Base-by-base conservation (phyloP, 2,888 invertebrate genomes). In the Saturnia japonica region DNA sequence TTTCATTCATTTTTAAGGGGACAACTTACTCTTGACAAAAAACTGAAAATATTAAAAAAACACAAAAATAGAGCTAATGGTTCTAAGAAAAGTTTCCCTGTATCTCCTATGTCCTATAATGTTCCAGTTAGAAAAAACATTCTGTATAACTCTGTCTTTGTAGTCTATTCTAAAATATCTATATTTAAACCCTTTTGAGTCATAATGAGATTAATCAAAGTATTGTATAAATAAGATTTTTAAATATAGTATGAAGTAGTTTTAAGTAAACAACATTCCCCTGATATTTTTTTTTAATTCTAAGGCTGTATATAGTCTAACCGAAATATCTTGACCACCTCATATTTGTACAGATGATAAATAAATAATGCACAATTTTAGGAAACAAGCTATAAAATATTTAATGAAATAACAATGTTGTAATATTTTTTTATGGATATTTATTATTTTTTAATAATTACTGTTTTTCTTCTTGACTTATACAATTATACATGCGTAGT, bases 261-360 rank as follows among this genome's bases (percentile, higher is more conserved):
- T 64, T 64, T 11, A 64, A 40, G 64, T 64, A 28, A 7, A 60
- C n/a, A 73, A 81, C 82, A 82, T 82, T 82, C 82, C 83, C 60
- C 1, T 4, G 19, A 72, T 82, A 82, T 83, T 84, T 84, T 82
- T n/a, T 80, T 81, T 71, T 74, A 70, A 70, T 75, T 71, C 74
- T 73, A 79, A 78, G 84, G 83, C 82, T 84, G 84, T 84, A 81
- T 83, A 80, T 78, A 74, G 79, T 69, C 76, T 74, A 3, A 78
- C 78, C 74, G 76, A 74, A 68, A 40, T 60, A 45, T 68, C n/a
- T 45, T 34, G 34, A 19, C n/a, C 22, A 16, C n/a, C 22, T 57
- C 34, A 22, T 1, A n/a, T 54, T 54, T 22, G 22, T 54, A 1
- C 7, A 47, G n/a, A n/a, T n/a, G n/a, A n/a, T n/a, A n/a, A n/a